Evolutionary conservation across 2,888 invertebrate genomes (phyloP).

Genomic region (Sarcophaga carnaria): DNA sequence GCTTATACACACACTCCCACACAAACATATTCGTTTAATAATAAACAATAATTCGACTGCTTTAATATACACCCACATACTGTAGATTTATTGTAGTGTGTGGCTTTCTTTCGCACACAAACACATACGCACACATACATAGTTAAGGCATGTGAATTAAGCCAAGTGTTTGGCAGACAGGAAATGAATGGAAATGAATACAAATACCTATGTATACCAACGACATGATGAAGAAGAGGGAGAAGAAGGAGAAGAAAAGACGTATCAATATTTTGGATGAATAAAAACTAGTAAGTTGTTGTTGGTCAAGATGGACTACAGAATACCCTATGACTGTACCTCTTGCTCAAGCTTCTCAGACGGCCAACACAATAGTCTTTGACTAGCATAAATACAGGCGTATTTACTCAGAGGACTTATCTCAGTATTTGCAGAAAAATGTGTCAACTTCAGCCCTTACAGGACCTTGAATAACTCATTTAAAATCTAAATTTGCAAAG

Average conservation of each 20-base stretch:
- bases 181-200: slow-evolving; percentile 42
- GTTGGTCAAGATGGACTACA: no score
- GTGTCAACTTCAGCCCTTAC: no score
- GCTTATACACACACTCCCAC: neutral
- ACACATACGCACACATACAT: neutral
- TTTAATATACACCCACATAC: neutral
- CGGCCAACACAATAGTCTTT: no score
- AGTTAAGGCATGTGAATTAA: slow-evolving; percentile 42
- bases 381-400: no score
- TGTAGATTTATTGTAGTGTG: neutral
- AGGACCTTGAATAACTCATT: no score
- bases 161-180: slow-evolving; percentile 57
- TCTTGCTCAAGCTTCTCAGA: no score
- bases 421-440: no score
- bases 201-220: neutral
- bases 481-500: no score
- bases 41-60: slow-evolving; percentile 3
- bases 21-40: slow-evolving; percentile 2
- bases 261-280: neutral
- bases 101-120: neutral
- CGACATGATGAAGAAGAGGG: slow-evolving; percentile 5
- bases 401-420: no score
- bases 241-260: neutral
- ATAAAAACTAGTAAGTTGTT: neutral
- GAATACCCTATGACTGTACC: no score